Percentiles rank a stretch among this genome's conserved stretches.
Evolutionary conservation across 2,113 vertebrate species (phyloP).

Genomic region (Laterallus jamaicensis): DNA sequence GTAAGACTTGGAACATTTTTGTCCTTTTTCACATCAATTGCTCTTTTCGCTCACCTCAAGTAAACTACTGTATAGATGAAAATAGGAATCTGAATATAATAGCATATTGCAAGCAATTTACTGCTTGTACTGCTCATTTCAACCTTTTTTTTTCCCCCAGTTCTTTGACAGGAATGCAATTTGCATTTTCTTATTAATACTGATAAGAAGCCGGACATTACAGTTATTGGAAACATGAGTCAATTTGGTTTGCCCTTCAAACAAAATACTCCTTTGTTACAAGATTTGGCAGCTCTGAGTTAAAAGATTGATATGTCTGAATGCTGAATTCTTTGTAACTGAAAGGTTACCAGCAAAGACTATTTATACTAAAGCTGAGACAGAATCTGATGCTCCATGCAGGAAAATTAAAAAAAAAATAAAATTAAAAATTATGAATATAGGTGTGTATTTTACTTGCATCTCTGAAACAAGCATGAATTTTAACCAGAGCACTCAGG

Average conservation of each 20-base stretch:
- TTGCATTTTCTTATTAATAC: conserved; percentile 66
- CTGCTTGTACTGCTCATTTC: conserved; percentile 9
- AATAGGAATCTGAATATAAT: conserved; percentile 47
- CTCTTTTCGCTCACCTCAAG: conserved; percentile 30
- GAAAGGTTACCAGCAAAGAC: conserved; percentile 52
- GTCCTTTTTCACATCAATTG: neutral
- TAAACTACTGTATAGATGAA: conserved; percentile 13
- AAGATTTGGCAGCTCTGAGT: conserved; percentile 14
- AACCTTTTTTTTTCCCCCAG: neutral
- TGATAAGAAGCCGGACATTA: conserved; percentile 47
- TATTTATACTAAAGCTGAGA: neutral
- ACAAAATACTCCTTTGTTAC: conserved; percentile 39
- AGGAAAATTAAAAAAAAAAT: neutral
- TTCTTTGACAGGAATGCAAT: conserved; percentile 55
- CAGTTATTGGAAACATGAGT: conserved; percentile 47
- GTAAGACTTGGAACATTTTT: conserved; percentile 8
- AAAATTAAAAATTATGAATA: neutral
- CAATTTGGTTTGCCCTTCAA: conserved; percentile 67
- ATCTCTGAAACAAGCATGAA: neutral
- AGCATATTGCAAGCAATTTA: conserved; percentile 45
- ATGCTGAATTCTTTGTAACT: conserved; percentile 25
- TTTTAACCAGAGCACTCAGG: neutral
- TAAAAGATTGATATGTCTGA: conserved; percentile 60
- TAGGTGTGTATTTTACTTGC: neutral
- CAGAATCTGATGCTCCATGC: neutral